Base-by-base conservation (phyloP, 2,113 vertebrate species). In the Pygoscelis antarcticus region DNA sequence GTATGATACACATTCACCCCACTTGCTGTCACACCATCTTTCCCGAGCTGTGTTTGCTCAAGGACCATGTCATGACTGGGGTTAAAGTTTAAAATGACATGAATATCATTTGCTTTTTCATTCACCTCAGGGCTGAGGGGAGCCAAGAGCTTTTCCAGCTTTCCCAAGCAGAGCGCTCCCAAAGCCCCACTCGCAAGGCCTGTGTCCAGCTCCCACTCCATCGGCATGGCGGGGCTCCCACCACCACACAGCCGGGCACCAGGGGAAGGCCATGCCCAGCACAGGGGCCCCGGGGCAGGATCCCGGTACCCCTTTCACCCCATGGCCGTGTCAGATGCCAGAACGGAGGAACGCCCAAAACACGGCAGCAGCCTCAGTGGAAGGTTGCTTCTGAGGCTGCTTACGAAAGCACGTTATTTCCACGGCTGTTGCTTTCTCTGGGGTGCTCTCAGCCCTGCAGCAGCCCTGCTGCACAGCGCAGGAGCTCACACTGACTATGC, bases 381-480 rank as follows among this genome's bases (percentile, higher is more conserved):
- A 54, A 61, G 25, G 55, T 8, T 42, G 42, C 42, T 42, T 42
- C n/a, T 6, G 54, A 49, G 65, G 11, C 38, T 54, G 20, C n/a
- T 17, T 0, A 6, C 42, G 23, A 77, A 13, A 90, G 30, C 44
- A 11, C 23, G 8, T 14, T 32, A n/a, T 17, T 60, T 8, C 38
- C 18, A 4, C 0, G 1, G 38, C 38, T 34, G 21, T 4, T 40
- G 26, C 26, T 20, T 9, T 6, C 32, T 26, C 3, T 0, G 0
- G 36, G 32, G 3, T 3, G 34, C 36, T 7, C 27, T 26, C 44
- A 46, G 30, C 27, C 54, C 23, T 11, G 5, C 8, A 1, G 42
- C 3, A 46, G 8, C 52, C 11, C 11, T 0, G 1, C 60, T 5
- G 10, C 1, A 4, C 27, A 4, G 38, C n/a, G 13, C 7, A 11